Conservation (phyloP, 2,888 invertebrate species). For the Alentia gelatinosa region DNA sequence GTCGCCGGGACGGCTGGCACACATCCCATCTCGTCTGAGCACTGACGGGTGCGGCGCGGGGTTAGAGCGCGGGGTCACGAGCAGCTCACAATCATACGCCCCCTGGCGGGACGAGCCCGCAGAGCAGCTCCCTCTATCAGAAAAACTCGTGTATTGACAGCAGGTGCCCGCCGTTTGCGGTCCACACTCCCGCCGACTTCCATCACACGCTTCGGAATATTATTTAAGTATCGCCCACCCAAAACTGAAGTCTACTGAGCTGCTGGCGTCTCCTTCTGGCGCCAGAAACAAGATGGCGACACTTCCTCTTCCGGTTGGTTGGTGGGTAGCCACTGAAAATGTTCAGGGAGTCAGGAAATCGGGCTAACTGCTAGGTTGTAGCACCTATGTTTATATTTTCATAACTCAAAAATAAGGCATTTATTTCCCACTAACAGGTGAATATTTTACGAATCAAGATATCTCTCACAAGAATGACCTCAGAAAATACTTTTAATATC, state of each 20-base stretch:
- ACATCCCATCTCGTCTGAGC: background rate
- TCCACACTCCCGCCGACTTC: background rate
- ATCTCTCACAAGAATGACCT: too few species aligned
- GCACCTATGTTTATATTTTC: too few species aligned
- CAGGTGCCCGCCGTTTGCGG: conserved; percentile 13
- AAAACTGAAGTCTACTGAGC: too few species aligned
- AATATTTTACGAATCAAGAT: too few species aligned
- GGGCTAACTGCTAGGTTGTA: too few species aligned
- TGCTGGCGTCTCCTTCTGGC: background rate
- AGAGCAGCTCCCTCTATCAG: background rate
- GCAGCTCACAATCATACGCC: background rate
- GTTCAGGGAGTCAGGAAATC: too few species aligned
- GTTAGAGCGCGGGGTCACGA: background rate
- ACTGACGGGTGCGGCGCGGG: background rate
- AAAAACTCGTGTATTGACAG: conserved; percentile 30
- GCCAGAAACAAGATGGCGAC: background rate
- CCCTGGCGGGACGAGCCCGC: background rate
- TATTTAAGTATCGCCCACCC: background rate
- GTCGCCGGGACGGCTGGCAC: background rate
- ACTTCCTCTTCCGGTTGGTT: too few species aligned
- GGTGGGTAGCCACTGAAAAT: too few species aligned
- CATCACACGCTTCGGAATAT: background rate
- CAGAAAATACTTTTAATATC: too few species aligned
- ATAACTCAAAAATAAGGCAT: too few species aligned
- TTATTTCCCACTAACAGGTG: too few species aligned